Percentiles rank a stretch among this genome's conserved stretches.
phyloP scores from a whole-genome alignment of 2,797 vertebrate species.

The Hoplostethus mediterraneus region DNA sequence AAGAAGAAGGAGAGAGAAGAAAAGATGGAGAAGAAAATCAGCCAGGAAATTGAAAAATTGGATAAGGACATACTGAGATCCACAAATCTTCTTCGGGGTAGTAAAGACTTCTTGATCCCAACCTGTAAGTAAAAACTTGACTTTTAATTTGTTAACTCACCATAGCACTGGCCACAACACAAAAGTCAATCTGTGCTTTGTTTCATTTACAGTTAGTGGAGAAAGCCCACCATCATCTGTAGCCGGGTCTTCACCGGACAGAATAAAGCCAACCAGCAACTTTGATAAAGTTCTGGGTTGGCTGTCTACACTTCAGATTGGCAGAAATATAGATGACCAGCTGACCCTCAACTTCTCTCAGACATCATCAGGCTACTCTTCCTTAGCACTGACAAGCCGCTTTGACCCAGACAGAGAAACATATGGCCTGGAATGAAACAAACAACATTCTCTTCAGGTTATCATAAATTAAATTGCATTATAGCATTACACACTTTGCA shows the following conservation, averaged over 20 bases:
- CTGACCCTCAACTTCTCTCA: slow-evolving; percentile 48
- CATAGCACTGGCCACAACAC: not conserved
- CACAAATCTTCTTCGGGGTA: not conserved
- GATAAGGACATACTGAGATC: slow-evolving; percentile 30
- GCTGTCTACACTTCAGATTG: slow-evolving; percentile 38
- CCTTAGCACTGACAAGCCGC: not conserved
- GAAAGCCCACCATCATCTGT: not conserved
- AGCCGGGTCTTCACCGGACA: not conserved
- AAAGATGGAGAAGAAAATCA: slow-evolving; percentile 22
- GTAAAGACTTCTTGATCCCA: slow-evolving; percentile 19
- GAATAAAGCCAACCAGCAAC: not conserved
- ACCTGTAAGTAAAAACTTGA: slow-evolving; percentile 31
- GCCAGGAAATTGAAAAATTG: slow-evolving; percentile 45
- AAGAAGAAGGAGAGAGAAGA: slow-evolving; percentile 38
- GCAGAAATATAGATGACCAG: slow-evolving; percentile 28
- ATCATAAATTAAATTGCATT: not conserved
- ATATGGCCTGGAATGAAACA: not conserved
- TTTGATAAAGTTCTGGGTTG: slow-evolving; percentile 42
- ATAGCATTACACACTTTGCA: not conserved
- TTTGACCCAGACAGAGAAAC: not conserved
- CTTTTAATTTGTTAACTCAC: not conserved
- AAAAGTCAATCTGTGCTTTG: slow-evolving; percentile 5
- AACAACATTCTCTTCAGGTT: not conserved
- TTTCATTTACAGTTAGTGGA: slow-evolving; percentile 46
- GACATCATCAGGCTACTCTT: slow-evolving; percentile 55